Base-by-base conservation (phyloP, 2,888 invertebrate species). In the Hetaerina titia region DNA sequence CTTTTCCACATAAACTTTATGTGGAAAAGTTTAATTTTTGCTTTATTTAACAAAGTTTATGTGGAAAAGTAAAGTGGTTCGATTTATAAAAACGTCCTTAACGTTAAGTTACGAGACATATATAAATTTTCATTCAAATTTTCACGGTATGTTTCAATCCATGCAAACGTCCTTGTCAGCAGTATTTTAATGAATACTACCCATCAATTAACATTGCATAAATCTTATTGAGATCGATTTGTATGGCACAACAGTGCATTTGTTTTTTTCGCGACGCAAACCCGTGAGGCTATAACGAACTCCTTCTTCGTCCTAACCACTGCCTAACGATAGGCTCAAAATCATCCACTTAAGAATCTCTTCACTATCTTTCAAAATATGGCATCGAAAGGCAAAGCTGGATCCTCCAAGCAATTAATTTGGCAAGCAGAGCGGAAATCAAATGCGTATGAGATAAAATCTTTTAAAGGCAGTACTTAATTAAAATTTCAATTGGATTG, bases 131-230 rank as follows among this genome's bases (percentile, higher is more conserved):
- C 31, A 69, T 81, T 15, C 31, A 7, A 31, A 31, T 2, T 81
- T 81, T 81, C 81, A 81, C 81, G 31, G 25, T 11, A 15, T 81
- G 81, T 31, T 31, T 7, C 25, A 31, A 15, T 31, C 81, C 25
- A 81, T 81, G 81, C 22, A 22, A 81, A 81, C 45, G 69, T 92
- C 56, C 56, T 92, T 92, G 74, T 57, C 92, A 69, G n/a, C 56
- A 22, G n/a, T 11, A 69, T 69, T n/a, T 56, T 92, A 92, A 92
- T 92, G 69, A 69, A 92, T 92, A 74, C n/a, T 74, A 11, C 57
- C 45, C 92, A 92, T 92, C 31, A 15, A 64, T 69, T 69, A 22
- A 22, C 92, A 56, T 69, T 2, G 92, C 92, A 92, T 90, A 92
- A 92, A 92, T 92, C 45, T 69, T 56, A 69, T 69, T 92, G n/a